These are phyloP conservation scores for Sitta carolinensis DNA, from an alignment of 2,797 vertebrate genomes.

Conservation along the genomic window DNA sequence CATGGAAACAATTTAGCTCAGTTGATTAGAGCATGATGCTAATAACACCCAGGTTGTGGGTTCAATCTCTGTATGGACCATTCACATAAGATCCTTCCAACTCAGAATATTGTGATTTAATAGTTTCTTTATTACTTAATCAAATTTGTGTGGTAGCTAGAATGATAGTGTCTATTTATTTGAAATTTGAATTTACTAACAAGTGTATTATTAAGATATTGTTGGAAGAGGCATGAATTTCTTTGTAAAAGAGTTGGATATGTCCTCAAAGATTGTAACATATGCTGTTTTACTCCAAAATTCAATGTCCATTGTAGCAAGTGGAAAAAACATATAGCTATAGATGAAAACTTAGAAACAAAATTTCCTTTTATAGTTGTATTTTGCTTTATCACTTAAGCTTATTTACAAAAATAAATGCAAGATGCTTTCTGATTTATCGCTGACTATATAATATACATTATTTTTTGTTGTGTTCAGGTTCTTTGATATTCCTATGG, in stretches of 20 bases:
- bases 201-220: not conserved
- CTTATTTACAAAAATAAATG: not conserved
- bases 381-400: not conserved
- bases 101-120: not conserved
- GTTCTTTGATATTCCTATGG: constrained; percentile 96
- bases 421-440: not conserved
- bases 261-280: not conserved
- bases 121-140: not conserved
- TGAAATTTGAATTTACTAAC: not conserved
- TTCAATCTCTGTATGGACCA: not conserved
- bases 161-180: not conserved
- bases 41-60: not conserved
- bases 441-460: not conserved
- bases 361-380: not conserved
- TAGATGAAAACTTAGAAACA: not conserved
- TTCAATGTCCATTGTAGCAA: not conserved
- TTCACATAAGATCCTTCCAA: not conserved
- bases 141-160: not conserved
- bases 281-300: not conserved
- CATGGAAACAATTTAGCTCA: not conserved
- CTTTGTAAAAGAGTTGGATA: not conserved
- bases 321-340: not conserved
- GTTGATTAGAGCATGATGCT: not conserved
- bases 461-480: constrained; percentile 70
- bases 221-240: not conserved